These are phyloP conservation scores for Diarsia mendica DNA, from an alignment of 2,888 invertebrate genomes.

Conservation along the genomic window DNA sequence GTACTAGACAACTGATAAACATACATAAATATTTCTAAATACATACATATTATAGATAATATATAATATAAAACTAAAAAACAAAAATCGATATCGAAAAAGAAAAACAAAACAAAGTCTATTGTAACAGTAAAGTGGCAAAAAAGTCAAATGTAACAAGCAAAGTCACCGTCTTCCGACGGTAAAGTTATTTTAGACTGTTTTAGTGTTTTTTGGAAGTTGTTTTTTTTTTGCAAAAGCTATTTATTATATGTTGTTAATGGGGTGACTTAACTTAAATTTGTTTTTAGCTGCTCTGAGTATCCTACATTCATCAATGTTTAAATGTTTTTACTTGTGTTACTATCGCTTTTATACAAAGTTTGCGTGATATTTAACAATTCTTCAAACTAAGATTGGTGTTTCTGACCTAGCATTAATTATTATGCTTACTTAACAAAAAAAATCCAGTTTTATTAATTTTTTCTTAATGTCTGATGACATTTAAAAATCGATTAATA, in stretches of 20 bases:
- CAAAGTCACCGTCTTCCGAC: too few species aligned
- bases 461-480: not conserved
- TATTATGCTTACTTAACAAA: not conserved
- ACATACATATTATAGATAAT: too few species aligned
- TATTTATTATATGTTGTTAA: conserved; percentile 4
- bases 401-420: not conserved
- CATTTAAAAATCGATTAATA: not conserved
- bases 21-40: too few species aligned
- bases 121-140: too few species aligned
- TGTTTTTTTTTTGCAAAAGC: too few species aligned
- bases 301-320: not conserved
- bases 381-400: not conserved
- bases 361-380: not conserved
- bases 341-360: not conserved
- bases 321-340: not conserved
- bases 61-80: too few species aligned
- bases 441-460: not conserved
- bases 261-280: not conserved
- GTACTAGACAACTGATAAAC: too few species aligned
- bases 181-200: too few species aligned
- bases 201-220: too few species aligned
- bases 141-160: too few species aligned
- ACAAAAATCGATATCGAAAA: too few species aligned
- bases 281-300: not conserved
- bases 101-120: too few species aligned